Conservation (phyloP, 2,113 vertebrate genomes). For the Rhea americana region DNA sequence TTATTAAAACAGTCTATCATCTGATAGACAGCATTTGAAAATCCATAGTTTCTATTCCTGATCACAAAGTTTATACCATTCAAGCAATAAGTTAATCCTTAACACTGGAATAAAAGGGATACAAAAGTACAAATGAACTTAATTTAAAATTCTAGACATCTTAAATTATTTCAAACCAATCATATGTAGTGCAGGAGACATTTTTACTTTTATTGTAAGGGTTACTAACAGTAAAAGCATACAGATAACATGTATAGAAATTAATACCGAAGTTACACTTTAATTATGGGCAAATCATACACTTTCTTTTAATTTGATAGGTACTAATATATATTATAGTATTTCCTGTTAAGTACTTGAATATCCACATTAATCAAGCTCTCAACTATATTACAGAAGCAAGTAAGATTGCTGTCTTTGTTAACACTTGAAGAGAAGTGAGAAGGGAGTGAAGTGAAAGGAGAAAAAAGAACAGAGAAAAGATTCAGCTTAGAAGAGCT, state of each 20-base stretch:
- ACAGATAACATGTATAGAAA: not conserved
- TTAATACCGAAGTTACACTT: not conserved
- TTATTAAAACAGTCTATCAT: not conserved
- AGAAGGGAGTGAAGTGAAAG: no score
- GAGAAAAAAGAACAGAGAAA: not conserved
- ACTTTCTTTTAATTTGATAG: not conserved
- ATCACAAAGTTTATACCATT: not conserved
- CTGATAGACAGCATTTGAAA: not conserved
- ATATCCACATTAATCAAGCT: not conserved
- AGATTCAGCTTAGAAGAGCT: not conserved
- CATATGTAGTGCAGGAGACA: rapidly evolving
- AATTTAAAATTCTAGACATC: not conserved
- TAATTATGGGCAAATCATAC: not conserved
- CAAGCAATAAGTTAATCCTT: not conserved
- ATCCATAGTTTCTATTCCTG: not conserved
- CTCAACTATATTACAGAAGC: not conserved
- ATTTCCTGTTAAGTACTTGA: not conserved
- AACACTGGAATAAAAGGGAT: not conserved
- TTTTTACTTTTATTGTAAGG: not conserved
- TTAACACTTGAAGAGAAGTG: not conserved
- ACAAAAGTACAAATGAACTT: not conserved
- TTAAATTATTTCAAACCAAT: not conserved
- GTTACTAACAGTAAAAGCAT: not conserved
- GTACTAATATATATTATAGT: not conserved
- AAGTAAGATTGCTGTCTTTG: not conserved